phyloP scores from a whole-genome alignment of 2,888 invertebrate species.

The Epistrophella euchroma region DNA sequence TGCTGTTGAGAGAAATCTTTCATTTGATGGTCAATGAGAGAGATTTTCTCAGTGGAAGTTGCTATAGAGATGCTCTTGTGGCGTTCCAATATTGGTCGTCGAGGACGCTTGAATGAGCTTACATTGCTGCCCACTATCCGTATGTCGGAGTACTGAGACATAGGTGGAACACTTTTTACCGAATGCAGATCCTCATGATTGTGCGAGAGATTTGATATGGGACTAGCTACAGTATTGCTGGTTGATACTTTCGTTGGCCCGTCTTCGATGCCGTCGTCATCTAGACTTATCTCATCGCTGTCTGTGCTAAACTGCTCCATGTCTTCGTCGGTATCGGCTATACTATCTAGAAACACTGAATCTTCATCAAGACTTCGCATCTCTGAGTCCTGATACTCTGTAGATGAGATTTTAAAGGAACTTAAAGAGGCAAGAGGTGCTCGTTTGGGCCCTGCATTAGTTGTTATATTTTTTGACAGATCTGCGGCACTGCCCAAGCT shows the following conservation, averaged over 20 bases:
- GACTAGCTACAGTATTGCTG: constrained; percentile 61
- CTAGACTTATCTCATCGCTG: constrained; percentile 86
- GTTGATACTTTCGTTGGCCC: constrained; percentile 58
- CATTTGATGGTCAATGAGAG: constrained; percentile 78
- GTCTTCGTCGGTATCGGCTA: constrained; percentile 91
- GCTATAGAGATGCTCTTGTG: constrained; percentile 81
- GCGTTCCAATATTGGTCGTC: constrained; percentile 80
- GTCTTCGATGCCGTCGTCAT: constrained; percentile 71
- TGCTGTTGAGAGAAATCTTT: constrained; percentile 78
- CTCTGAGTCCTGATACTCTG: constrained; percentile 89
- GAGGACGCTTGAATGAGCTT: constrained; percentile 76
- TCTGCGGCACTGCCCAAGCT: constrained; percentile 79
- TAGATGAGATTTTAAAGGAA: constrained; percentile 89
- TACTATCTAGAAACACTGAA: constrained; percentile 91
- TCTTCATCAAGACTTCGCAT: constrained; percentile 91
- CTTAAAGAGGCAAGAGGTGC: constrained; percentile 93
- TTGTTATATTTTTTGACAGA: constrained; percentile 81
- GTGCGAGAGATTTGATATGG: constrained; percentile 52
- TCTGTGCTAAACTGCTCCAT: constrained; percentile 93
- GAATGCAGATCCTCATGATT: constrained; percentile 61
- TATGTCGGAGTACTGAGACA: constrained; percentile 40
- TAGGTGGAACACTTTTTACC: constrained; percentile 56
- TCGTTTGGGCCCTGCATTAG: constrained; percentile 83
- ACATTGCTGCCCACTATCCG: constrained; percentile 49
- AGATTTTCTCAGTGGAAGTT: constrained; percentile 79